Percentiles rank a stretch among this genome's conserved stretches.
Evolutionary conservation across 1,140 invertebrate species (phyloP).

Genomic region (Lysiphlebus fabarum): DNA sequence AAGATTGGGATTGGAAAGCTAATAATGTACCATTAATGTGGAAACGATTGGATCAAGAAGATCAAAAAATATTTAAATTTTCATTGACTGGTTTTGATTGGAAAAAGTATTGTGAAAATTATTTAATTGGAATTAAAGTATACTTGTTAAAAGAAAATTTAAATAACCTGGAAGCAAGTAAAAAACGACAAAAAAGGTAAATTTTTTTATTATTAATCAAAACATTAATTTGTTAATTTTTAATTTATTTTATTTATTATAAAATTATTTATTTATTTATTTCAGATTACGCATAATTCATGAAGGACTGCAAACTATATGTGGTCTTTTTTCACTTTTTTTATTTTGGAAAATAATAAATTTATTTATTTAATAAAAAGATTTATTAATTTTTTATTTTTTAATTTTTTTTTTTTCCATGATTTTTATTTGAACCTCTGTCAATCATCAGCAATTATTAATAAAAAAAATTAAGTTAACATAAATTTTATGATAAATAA

Average conservation of each 20-base stretch:
- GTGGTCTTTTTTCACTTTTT: conserved; percentile 29
- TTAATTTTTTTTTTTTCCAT: too few relatives aligned
- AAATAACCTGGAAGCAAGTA: conserved; percentile 61
- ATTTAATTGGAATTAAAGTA: conserved; percentile 64
- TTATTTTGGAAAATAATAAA: conserved; percentile 33
- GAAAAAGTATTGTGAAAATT: conserved; percentile 64
- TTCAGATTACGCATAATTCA: conserved; percentile 56
- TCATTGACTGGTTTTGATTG: conserved; percentile 67
- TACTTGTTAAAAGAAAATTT: conserved; percentile 72
- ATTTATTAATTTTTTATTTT: too few relatives aligned
- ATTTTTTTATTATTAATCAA: conserved; percentile 19
- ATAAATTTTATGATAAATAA: too few relatives aligned
- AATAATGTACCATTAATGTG: conserved; percentile 62
- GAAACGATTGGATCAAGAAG: conserved; percentile 56
- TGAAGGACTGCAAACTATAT: conserved; percentile 44
- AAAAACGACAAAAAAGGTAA: conserved; percentile 60
- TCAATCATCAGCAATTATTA: too few relatives aligned
- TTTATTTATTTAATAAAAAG: neutral
- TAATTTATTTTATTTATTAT: neutral
- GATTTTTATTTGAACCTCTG: too few relatives aligned
- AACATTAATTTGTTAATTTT: neutral
- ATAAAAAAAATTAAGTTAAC: too few relatives aligned
- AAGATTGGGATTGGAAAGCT: conserved; percentile 70
- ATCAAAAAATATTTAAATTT: conserved; percentile 67
- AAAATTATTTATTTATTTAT: conserved; percentile 38